Percentiles rank a stretch among this genome's conserved stretches.
These are phyloP conservation scores for Acleris cristana DNA, from an alignment of 2,888 invertebrate genomes.

Conservation along the genomic window DNA sequence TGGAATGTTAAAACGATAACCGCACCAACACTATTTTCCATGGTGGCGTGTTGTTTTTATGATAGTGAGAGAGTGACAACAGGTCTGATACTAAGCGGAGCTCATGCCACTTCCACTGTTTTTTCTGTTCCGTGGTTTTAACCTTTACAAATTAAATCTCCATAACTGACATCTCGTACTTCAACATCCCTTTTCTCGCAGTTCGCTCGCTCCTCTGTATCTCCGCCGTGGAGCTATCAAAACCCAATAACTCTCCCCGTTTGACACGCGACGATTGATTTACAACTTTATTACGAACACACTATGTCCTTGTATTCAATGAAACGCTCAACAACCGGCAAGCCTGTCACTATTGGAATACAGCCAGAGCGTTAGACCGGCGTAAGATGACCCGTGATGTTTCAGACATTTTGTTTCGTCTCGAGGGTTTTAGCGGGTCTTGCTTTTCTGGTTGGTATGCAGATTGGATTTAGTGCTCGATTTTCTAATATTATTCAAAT, in stretches of 20 bases:
- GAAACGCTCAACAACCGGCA: constrained; percentile 46
- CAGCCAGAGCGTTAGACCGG: constrained; percentile 51
- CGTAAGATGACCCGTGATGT: constrained; percentile 43
- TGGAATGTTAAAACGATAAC: too few relatives aligned
- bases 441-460: not conserved
- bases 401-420: not conserved
- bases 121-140: too few relatives aligned
- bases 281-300: constrained; percentile 50
- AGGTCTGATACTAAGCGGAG: too few relatives aligned
- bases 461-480: constrained; percentile 32
- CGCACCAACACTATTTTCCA: too few relatives aligned
- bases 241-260: constrained; percentile 52
- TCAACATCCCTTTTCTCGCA: constrained; percentile 25
- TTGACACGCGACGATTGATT: constrained; percentile 45
- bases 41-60: too few relatives aligned
- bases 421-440: not conserved
- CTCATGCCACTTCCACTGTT: too few relatives aligned
- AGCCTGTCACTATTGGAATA: constrained; percentile 50
- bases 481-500: constrained; percentile 35
- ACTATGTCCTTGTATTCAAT: constrained; percentile 48
- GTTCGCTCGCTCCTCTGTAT: constrained; percentile 43
- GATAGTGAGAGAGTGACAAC: too few relatives aligned
- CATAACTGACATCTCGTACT: not conserved
- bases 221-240: constrained; percentile 52
- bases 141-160: not conserved